Base-by-base conservation (phyloP, 2,888 invertebrate species). In the Lasioglossum leucozonium region DNA sequence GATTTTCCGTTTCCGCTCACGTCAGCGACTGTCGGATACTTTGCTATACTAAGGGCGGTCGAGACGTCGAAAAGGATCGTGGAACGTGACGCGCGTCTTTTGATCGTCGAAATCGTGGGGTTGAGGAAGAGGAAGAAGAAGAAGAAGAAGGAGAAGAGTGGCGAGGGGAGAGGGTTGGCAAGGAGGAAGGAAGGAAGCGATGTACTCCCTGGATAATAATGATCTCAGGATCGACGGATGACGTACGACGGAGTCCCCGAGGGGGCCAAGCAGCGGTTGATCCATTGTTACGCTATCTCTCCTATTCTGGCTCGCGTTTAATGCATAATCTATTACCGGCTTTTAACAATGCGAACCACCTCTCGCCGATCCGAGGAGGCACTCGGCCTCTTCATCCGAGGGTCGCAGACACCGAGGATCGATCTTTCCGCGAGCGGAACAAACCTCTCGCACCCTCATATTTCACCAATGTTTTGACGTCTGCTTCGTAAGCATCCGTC, bases 321-420 rank as follows among this genome's bases (percentile, higher is more conserved):
- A 94, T 94, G 94, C 94, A 94, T 94, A 94, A 95, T 94, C 94
- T 94, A 94, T 94, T 94, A 93, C 92, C 91, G 91, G 92, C 92
- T 93, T 94, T 94, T 94, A 94, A 94, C 94, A 94, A 94, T 94
- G 91, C 92, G 90, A 89, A 87, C 90, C 92, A 90, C 86, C 91
- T 90, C 72, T 65, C 90, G 80, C 77, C 79, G 79, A 80, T 77
- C 72, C 82, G 83, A 82, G 87, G 8, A 83, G 88, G 30, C 76
- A 81, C 89, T 82, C 89, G 82, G 65, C 80, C 92, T 84, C 90
- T 88, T 90, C 87, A 87, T 89, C 87, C 87, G 71, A 87, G 87
- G 84, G 86, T 91, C 90, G 85, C 82, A 85, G 87, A 88, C 51
- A 51, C 51, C 22, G 51, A 51, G 58, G 26, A 94, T 93, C 93